phyloP scores from a whole-genome alignment of 2,797 vertebrate species.

The Anguilla megastoma region DNA sequence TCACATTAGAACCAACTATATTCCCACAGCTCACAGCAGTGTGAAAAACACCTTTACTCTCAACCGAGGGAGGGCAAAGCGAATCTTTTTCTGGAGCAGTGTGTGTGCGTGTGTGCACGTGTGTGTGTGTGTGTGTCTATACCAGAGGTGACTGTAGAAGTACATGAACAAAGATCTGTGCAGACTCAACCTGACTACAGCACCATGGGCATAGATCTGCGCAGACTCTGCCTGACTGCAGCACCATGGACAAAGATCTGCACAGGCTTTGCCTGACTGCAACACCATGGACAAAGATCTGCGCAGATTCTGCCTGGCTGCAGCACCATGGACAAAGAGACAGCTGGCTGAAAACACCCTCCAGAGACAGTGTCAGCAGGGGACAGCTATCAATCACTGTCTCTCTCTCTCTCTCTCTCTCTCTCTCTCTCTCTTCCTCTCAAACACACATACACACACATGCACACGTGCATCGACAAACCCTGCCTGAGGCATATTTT shows the following conservation, averaged over 20 bases:
- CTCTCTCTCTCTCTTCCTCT: neutral
- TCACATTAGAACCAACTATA: slow-evolving; percentile 10
- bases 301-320: neutral
- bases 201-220: neutral
- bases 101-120: neutral
- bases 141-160: neutral
- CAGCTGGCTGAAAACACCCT: neutral
- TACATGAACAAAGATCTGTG: neutral
- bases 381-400: slow-evolving; percentile 4
- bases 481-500: neutral
- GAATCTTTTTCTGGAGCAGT: slow-evolving; percentile 17
- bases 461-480: neutral
- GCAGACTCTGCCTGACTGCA: neutral
- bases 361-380: neutral
- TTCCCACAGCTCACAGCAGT: neutral
- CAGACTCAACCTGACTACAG: neutral
- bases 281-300: neutral
- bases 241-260: neutral
- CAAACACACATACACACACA: slow-evolving; percentile 1
- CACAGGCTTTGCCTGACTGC: neutral
- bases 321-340: neutral
- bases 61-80: neutral
- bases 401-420: neutral
- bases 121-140: neutral
- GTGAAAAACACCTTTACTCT: slow-evolving; percentile 9